Conservation (phyloP, 2,113 vertebrate genomes). For the Scalopus aquaticus region DNA sequence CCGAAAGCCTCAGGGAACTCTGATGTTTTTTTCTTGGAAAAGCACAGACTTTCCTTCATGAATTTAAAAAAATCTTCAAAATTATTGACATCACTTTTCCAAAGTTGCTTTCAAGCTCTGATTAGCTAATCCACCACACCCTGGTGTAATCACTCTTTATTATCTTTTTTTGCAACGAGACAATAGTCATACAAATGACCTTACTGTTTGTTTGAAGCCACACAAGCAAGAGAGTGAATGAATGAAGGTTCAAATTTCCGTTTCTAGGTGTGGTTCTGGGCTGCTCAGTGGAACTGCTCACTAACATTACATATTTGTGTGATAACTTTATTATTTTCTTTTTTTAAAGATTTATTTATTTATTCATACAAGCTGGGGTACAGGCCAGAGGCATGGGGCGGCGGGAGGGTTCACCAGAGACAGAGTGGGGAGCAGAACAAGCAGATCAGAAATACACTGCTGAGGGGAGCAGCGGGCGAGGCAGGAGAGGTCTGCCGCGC, state of each 20-base stretch:
- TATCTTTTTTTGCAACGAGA: conserved; percentile 17
- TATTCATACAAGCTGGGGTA: too few species aligned
- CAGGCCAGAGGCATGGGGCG: too few species aligned
- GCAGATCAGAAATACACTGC: too few species aligned
- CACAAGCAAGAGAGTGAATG: neutral
- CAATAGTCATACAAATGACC: neutral
- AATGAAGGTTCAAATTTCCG: neutral
- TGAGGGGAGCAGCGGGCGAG: too few species aligned
- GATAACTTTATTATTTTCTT: neutral
- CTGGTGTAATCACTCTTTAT: conserved; percentile 25
- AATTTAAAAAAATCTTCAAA: conserved; percentile 29
- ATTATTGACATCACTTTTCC: conserved; percentile 44
- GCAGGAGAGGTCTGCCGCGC: too few species aligned
- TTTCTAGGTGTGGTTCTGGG: neutral
- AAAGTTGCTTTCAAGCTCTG: conserved; percentile 39
- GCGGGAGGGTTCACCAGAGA: too few species aligned
- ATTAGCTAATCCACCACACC: conserved; percentile 29
- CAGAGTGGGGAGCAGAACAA: too few species aligned
- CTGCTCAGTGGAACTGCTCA: neutral
- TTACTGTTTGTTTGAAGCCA: conserved; percentile 42
- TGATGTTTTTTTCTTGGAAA: neutral
- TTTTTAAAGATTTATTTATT: too few species aligned
- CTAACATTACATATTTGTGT: neutral
- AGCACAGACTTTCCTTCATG: conserved; percentile 23
- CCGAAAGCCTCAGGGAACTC: neutral